phyloP scores from a whole-genome alignment of 2,797 vertebrate species.

The Labroides dimidiatus region DNA sequence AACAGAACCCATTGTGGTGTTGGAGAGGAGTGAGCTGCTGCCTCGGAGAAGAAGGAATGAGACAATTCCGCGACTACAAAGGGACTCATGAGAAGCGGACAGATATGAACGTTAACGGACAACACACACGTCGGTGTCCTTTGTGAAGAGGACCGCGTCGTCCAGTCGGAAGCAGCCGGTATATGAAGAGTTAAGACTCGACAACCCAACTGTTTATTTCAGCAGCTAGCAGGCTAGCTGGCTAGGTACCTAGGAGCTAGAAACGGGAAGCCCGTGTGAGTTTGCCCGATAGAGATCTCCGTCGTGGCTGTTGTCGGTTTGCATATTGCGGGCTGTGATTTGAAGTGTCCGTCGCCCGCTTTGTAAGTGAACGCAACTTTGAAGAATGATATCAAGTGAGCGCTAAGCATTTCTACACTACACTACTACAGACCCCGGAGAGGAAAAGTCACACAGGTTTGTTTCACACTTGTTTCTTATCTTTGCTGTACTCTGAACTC shows the following conservation, averaged over 20 bases:
- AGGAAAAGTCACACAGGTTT: slow-evolving; percentile 80
- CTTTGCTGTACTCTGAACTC: background rate
- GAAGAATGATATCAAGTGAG: slow-evolving; percentile 71
- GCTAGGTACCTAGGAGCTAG: slow-evolving; percentile 72
- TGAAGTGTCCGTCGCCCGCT: slow-evolving; percentile 34
- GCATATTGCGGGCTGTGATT: slow-evolving; percentile 17
- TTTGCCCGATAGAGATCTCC: slow-evolving; percentile 61
- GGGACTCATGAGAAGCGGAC: slow-evolving; percentile 40
- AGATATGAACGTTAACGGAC: slow-evolving; percentile 48
- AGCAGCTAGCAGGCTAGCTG: slow-evolving; percentile 83
- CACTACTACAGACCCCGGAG: slow-evolving; percentile 46
- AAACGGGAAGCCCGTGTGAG: slow-evolving; percentile 68
- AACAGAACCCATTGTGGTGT: slow-evolving; percentile 81
- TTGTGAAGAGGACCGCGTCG: slow-evolving; percentile 60
- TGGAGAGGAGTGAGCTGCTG: slow-evolving; percentile 70
- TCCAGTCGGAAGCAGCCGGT: slow-evolving; percentile 61
- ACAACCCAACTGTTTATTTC: slow-evolving; percentile 81
- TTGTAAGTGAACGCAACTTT: slow-evolving; percentile 68
- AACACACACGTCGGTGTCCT: slow-evolving; percentile 18
- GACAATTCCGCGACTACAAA: slow-evolving; percentile 34
- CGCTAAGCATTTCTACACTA: slow-evolving; percentile 42
- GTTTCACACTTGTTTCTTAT: slow-evolving; percentile 61
- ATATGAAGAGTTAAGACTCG: slow-evolving; percentile 79
- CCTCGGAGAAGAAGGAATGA: slow-evolving; percentile 47
- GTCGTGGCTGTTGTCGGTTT: slow-evolving; percentile 33